A percentile compares a stretch with the other conserved stretches of the same genome.
Evolutionary conservation across 2,113 vertebrate species (phyloP).

Genomic region (Madoqua kirkii): DNA sequence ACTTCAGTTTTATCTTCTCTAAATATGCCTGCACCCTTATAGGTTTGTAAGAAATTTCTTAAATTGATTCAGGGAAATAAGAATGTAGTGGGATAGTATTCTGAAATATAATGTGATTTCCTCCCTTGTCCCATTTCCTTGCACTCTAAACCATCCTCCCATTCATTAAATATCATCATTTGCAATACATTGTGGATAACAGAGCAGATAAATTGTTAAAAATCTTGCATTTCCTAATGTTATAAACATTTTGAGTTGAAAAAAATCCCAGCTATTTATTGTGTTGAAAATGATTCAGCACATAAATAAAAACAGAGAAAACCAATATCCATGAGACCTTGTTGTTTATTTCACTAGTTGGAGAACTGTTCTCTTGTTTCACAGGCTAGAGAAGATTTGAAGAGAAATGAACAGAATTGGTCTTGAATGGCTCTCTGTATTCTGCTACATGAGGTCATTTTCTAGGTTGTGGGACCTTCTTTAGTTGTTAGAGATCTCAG

Average conservation of each 20-base stretch:
- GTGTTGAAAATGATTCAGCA: background rate
- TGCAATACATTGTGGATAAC: background rate
- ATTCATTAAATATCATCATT: background rate
- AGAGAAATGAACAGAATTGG: background rate
- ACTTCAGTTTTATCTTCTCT: background rate
- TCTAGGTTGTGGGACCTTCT: background rate
- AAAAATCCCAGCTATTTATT: background rate
- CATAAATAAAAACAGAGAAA: background rate
- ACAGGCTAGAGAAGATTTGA: background rate
- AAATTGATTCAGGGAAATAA: background rate
- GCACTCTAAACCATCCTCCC: rapidly evolving
- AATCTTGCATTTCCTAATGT: background rate
- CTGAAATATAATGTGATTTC: background rate
- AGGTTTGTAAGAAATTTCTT: background rate
- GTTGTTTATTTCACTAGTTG: background rate
- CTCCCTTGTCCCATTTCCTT: background rate
- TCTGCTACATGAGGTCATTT: background rate
- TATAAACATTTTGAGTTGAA: background rate
- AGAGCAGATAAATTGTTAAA: background rate
- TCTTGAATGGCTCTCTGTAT: background rate
- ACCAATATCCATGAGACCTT: background rate
- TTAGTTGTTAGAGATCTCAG: background rate
- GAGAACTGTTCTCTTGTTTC: background rate
- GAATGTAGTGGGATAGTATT: background rate
- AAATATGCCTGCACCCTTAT: background rate